phyloP scores from a whole-genome alignment of 2,113 vertebrate genomes.

The Otis tarda region DNA sequence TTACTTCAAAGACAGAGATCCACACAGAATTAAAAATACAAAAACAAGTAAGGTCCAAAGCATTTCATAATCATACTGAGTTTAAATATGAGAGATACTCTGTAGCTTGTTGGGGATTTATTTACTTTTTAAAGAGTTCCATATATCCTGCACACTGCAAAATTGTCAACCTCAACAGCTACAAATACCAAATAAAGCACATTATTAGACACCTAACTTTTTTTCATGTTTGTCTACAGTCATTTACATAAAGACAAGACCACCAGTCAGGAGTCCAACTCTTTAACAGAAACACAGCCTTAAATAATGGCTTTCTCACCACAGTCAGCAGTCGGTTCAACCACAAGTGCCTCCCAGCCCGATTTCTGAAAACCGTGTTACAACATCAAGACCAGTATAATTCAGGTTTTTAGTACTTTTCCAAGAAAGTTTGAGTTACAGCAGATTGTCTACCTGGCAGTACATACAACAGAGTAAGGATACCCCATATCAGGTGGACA shows the following conservation, averaged over 20 bases:
- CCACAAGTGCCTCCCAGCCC: background rate
- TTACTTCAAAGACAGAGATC: background rate
- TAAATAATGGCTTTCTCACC: background rate
- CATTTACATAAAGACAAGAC: background rate
- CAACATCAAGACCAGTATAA: background rate
- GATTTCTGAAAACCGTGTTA: background rate
- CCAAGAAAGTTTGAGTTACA: background rate
- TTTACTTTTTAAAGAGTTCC: background rate
- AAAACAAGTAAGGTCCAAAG: background rate
- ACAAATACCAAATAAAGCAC: background rate
- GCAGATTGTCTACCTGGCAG: background rate
- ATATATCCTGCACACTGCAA: background rate
- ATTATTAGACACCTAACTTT: background rate
- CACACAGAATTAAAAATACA: background rate
- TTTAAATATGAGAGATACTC: background rate
- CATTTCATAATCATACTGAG: background rate
- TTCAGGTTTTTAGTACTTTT: background rate
- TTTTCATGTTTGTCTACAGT: background rate
- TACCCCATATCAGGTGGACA: background rate
- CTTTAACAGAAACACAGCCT: background rate
- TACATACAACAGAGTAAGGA: background rate
- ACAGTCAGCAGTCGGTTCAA: rapidly evolving
- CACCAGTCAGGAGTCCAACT: rapidly evolving
- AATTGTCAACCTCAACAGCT: background rate
- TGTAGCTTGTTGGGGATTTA: background rate